Percentiles rank a stretch among this genome's conserved stretches.
Conservation (phyloP, 1,140 invertebrate genomes). For the Aricia agestis region DNA sequence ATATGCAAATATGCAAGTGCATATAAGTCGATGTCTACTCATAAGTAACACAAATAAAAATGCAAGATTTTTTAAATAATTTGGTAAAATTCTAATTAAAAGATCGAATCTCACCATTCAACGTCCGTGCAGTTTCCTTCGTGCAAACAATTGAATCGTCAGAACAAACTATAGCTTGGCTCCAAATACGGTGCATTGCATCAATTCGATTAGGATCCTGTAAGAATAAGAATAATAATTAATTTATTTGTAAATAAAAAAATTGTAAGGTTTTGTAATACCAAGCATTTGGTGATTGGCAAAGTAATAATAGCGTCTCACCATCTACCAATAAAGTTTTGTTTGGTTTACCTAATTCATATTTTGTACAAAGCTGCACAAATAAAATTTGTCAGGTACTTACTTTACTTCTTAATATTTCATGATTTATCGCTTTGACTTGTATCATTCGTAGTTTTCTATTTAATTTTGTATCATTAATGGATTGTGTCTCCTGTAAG, state of each 20-base stretch:
- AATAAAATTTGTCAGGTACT: not conserved
- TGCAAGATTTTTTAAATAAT: not conserved
- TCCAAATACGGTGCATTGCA: slow-evolving; percentile 66
- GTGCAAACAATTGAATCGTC: slow-evolving; percentile 49
- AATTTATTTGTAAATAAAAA: not conserved
- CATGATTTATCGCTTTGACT: slow-evolving; percentile 60
- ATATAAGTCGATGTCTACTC: too few relatives aligned
- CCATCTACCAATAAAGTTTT: too few relatives aligned
- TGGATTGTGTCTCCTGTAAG: slow-evolving; percentile 36
- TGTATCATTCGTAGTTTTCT: slow-evolving; percentile 61
- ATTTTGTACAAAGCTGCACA: too few relatives aligned
- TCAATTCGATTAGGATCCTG: slow-evolving; percentile 68
- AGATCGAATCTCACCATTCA: slow-evolving; percentile 57
- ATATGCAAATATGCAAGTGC: too few relatives aligned
- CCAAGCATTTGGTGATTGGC: too few relatives aligned
- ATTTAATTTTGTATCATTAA: slow-evolving; percentile 45
- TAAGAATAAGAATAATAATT: slow-evolving; percentile 21
- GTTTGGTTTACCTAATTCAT: too few relatives aligned
- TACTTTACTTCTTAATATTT: slow-evolving; percentile 68
- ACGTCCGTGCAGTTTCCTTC: slow-evolving; percentile 48
- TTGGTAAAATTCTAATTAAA: not conserved
- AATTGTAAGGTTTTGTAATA: too few relatives aligned
- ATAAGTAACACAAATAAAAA: too few relatives aligned
- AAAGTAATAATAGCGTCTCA: too few relatives aligned
- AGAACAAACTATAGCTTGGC: slow-evolving; percentile 53